Percentiles rank a stretch among this genome's conserved stretches.
Conservation (phyloP, 1,140 invertebrate genomes). For the Nephila pilipes region DNA sequence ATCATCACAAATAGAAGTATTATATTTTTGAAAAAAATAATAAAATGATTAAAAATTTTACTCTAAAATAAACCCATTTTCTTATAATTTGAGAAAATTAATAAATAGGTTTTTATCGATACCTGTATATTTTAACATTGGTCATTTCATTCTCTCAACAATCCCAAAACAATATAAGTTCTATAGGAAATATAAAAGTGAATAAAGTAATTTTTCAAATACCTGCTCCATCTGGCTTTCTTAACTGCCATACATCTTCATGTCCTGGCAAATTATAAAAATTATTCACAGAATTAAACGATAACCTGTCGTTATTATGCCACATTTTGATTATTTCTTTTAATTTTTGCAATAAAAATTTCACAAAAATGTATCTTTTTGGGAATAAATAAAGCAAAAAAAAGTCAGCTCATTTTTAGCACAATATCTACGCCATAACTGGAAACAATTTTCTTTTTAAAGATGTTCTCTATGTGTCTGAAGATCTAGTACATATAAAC, state of each 20-base stretch:
- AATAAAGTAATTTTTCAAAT: not conserved
- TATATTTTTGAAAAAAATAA: not conserved
- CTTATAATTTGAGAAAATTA: no score
- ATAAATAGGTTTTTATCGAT: no score
- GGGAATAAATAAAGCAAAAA: not conserved
- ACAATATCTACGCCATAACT: not conserved
- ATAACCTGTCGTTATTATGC: slow-evolving; percentile 2
- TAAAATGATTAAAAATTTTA: not conserved
- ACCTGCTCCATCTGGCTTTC: slow-evolving; percentile 36
- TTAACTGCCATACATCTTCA: slow-evolving; percentile 43
- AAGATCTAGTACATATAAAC: not conserved
- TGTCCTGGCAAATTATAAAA: slow-evolving; percentile 33
- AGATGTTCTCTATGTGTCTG: not conserved
- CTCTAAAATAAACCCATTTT: no score
- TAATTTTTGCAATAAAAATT: not conserved
- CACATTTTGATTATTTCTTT: slow-evolving; percentile 13
- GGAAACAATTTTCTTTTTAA: no score
- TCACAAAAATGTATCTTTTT: not conserved
- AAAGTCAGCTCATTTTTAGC: not conserved
- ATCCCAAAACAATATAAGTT: no score
- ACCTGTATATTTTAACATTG: no score
- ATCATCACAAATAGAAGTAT: not conserved
- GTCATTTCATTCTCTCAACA: no score
- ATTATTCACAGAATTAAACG: slow-evolving; percentile 44
- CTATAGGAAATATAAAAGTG: no score